Conservation (phyloP, 2,113 vertebrate species). For the Lichenostomus cassidix region DNA sequence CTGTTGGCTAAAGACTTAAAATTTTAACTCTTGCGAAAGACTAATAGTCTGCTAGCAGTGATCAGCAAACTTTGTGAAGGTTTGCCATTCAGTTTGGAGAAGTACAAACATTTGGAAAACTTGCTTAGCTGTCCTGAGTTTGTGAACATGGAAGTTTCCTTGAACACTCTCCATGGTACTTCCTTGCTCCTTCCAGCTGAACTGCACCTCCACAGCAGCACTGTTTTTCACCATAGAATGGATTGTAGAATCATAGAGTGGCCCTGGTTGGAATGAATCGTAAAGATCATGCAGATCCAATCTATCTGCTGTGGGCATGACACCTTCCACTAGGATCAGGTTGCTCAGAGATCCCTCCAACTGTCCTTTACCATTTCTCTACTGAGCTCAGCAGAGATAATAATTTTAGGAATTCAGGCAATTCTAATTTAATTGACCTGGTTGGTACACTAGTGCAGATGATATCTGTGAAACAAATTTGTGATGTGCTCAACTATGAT, state of each 20-base stretch:
- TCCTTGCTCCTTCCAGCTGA: neutral
- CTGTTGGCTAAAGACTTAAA: slow-evolving; percentile 6
- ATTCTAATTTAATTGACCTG: neutral
- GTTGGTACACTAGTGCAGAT: neutral
- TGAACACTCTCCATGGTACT: slow-evolving; percentile 52
- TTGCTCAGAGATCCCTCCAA: neutral
- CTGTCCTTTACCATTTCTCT: neutral
- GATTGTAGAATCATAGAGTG: neutral
- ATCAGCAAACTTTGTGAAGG: neutral
- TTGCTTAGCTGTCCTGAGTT: neutral
- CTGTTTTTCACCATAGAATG: neutral
- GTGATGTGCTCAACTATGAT: neutral
- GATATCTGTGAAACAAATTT: neutral
- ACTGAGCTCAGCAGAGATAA: neutral
- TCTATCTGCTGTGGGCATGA: neutral
- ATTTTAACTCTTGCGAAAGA: neutral
- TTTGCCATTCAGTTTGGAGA: neutral
- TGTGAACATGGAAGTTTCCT: neutral
- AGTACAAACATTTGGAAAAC: neutral
- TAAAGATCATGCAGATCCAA: neutral
- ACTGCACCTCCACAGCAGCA: neutral
- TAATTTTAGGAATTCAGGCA: neutral
- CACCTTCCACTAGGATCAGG: neutral
- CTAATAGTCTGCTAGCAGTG: neutral
- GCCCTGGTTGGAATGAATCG: neutral